A percentile compares a stretch with the other conserved stretches of the same genome.
These are phyloP conservation scores for Nycticebus coucang DNA, from an alignment of 2,113 vertebrate genomes.

Conservation along the genomic window DNA sequence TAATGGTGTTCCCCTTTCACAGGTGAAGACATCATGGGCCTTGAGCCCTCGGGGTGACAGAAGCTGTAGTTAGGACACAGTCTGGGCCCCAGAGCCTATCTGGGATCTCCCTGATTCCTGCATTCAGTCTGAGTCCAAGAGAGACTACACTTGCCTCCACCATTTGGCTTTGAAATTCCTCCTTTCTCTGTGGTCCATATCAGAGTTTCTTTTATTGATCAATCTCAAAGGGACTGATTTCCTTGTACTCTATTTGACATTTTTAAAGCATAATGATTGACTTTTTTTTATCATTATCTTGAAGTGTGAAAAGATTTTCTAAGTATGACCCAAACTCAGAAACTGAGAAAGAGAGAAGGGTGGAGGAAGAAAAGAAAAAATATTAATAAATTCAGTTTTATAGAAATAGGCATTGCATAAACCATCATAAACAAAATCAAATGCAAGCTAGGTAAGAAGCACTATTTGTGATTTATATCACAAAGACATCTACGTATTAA, in stretches of 20 bases:
- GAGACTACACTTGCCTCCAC: background rate
- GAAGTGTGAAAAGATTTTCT: background rate
- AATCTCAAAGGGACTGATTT: background rate
- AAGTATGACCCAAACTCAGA: background rate
- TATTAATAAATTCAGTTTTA: background rate
- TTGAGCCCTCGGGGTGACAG: background rate
- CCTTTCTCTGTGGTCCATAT: background rate
- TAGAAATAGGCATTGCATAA: background rate
- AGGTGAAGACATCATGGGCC: background rate
- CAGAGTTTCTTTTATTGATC: background rate
- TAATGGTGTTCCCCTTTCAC: background rate
- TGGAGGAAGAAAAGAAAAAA: background rate
- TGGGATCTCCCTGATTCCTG: background rate
- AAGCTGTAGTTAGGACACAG: background rate
- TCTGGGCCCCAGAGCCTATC: background rate
- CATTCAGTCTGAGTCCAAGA: background rate
- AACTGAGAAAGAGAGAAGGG: background rate
- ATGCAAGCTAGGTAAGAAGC: constrained; percentile 6
- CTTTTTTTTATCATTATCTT: constrained; percentile 2
- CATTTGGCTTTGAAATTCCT: constrained; percentile 6
- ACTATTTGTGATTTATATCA: constrained; percentile 23
- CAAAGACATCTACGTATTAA: background rate
- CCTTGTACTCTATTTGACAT: background rate
- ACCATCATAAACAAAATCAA: constrained; percentile 18
- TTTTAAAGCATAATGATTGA: constrained; percentile 27